Conservation (phyloP, 2,888 invertebrate species). For the Cylindroiulus punctatus region DNA sequence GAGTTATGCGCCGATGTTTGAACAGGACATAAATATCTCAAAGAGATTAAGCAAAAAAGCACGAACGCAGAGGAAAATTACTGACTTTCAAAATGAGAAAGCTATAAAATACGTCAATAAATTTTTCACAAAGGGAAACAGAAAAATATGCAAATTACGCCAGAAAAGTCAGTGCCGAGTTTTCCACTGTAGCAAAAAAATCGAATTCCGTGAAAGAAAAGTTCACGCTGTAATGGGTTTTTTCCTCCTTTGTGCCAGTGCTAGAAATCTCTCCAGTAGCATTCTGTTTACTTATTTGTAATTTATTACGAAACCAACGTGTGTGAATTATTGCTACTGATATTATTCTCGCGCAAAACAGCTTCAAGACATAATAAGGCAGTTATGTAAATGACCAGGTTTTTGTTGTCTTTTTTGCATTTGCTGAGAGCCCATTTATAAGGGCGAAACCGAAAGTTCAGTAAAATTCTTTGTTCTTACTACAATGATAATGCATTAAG, state of each 20-base stretch:
- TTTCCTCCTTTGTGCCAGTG: background rate
- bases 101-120: conserved; percentile 5
- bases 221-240: background rate
- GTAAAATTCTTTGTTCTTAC: too few species aligned
- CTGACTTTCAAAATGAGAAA: background rate
- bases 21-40: background rate
- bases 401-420: background rate
- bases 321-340: background rate
- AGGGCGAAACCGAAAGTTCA: background rate
- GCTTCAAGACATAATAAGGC: background rate
- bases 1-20: too few species aligned
- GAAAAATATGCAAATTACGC: background rate
- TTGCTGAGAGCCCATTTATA: background rate
- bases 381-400: background rate
- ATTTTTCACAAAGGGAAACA: background rate
- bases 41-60: background rate
- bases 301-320: background rate
- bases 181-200: background rate
- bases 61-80: background rate
- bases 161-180: background rate
- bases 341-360: background rate
- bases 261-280: background rate
- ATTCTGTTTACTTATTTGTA: background rate
- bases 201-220: background rate
- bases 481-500: too few species aligned